These are phyloP conservation scores for Galleria mellonella DNA, from an alignment of 1,140 invertebrate genomes.

Conservation along the genomic window DNA sequence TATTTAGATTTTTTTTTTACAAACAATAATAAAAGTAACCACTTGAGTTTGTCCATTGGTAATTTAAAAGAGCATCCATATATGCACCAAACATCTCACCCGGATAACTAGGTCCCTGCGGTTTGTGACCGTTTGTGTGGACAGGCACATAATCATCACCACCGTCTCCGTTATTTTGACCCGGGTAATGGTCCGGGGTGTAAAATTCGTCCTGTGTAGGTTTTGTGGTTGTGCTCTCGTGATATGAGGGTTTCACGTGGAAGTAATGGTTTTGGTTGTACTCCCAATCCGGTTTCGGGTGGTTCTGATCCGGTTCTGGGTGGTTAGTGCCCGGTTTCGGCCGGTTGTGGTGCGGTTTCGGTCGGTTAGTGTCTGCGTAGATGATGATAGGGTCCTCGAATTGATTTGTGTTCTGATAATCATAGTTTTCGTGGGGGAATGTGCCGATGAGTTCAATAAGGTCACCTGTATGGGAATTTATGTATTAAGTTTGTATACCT, in stretches of 20 bases:
- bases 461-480: constrained; percentile 65
- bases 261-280: constrained; percentile 58
- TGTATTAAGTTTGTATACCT: constrained; percentile 12
- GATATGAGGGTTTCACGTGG: constrained; percentile 70
- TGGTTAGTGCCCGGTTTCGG: constrained; percentile 45
- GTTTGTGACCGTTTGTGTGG: constrained; percentile 46
- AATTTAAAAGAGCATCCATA: background rate
- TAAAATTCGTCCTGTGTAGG: constrained; percentile 39
- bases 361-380: constrained; percentile 56
- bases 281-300: constrained; percentile 49
- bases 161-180: constrained; percentile 33
- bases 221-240: constrained; percentile 57
- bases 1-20: background rate
- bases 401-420: constrained; percentile 61
- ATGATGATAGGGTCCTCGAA: constrained; percentile 74
- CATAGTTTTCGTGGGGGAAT: constrained; percentile 73
- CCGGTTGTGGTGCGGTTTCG: constrained; percentile 49
- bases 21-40: background rate
- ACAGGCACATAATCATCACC: constrained; percentile 64
- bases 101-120: constrained; percentile 58
- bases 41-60: constrained; percentile 21
- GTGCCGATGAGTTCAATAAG: constrained; percentile 76
- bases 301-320: constrained; percentile 31
- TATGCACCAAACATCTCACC: constrained; percentile 47
- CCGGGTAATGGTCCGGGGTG: constrained; percentile 26